Conservation (phyloP, 1,140 invertebrate genomes). For the Drosophila neocordata region DNA sequence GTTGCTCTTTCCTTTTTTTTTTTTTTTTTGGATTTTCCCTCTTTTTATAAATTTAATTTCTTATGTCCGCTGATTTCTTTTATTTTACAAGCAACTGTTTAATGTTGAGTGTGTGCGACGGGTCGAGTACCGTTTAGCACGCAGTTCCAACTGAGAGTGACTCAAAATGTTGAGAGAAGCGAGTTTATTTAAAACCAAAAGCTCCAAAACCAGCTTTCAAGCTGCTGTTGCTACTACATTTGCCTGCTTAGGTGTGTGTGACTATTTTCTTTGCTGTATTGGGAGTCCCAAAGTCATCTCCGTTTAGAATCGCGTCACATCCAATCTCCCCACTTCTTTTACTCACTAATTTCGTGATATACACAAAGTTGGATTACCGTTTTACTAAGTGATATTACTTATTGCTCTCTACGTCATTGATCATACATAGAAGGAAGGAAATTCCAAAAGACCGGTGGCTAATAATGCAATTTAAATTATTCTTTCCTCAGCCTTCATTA, state of each 20-base stretch:
- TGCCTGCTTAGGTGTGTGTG: conserved; percentile 23
- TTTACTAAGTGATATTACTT: background rate
- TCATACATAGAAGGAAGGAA: background rate
- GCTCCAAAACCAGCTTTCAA: conserved; percentile 65
- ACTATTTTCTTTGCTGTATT: conserved; percentile 14
- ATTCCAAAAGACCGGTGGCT: background rate
- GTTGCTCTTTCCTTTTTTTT: conserved; percentile 37
- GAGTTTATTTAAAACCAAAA: conserved; percentile 46
- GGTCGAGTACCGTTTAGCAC: conserved; percentile 58
- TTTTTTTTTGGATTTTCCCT: conserved; percentile 5
- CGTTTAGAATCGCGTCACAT: conserved; percentile 31
- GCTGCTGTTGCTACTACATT: conserved; percentile 18
- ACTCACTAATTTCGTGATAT: conserved; percentile 6
- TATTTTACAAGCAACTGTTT: conserved; percentile 51
- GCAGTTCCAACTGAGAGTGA: conserved; percentile 68
- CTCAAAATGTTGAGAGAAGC: conserved; percentile 41
- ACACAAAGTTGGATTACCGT: conserved; percentile 2
- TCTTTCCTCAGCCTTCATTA: no score
- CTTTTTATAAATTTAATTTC: conserved; percentile 3
- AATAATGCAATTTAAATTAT: background rate
- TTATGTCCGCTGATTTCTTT: conserved; percentile 25
- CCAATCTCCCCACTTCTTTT: conserved; percentile 15
- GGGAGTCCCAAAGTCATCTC: conserved; percentile 50
- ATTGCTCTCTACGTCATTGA: background rate
- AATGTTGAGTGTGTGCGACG: conserved; percentile 18